A percentile compares a stretch with the other conserved stretches of the same genome.
Evolutionary conservation across 2,797 vertebrate species (phyloP).

Genomic region (Oreonectes daqikongensis): DNA sequence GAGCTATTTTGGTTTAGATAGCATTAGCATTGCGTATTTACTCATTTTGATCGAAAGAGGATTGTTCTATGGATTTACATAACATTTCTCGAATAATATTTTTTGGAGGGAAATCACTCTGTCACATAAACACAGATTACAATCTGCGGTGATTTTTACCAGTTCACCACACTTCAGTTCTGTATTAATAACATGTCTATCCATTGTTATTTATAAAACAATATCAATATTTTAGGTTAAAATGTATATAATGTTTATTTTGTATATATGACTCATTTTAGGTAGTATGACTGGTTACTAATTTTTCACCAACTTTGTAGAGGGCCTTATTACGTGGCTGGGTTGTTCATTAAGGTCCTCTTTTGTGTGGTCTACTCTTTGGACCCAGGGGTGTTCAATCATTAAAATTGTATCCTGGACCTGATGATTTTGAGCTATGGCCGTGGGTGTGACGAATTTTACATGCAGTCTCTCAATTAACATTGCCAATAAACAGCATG

Average conservation of each 20-base stretch:
- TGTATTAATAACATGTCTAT: background rate
- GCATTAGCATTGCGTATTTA: background rate
- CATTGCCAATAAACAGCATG: background rate
- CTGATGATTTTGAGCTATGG: background rate
- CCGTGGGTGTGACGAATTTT: background rate
- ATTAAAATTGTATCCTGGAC: background rate
- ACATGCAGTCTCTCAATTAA: background rate
- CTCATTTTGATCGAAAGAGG: background rate
- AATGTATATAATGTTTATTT: background rate
- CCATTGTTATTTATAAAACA: background rate
- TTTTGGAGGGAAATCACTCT: constrained; percentile 30
- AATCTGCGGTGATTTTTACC: background rate
- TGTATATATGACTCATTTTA: background rate
- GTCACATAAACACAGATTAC: background rate
- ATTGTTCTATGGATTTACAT: background rate
- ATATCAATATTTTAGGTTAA: too few species aligned
- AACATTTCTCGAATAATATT: background rate
- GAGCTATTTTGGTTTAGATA: too few species aligned
- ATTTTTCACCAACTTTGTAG: too few species aligned
- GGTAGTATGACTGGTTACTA: background rate
- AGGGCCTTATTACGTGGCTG: background rate
- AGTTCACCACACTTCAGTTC: background rate
- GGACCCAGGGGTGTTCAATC: background rate
- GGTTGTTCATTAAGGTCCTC: background rate
- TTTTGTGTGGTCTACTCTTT: background rate